Base-by-base conservation (phyloP, 2,888 invertebrate genomes). In the Caenorhabditis japonica region DNA sequence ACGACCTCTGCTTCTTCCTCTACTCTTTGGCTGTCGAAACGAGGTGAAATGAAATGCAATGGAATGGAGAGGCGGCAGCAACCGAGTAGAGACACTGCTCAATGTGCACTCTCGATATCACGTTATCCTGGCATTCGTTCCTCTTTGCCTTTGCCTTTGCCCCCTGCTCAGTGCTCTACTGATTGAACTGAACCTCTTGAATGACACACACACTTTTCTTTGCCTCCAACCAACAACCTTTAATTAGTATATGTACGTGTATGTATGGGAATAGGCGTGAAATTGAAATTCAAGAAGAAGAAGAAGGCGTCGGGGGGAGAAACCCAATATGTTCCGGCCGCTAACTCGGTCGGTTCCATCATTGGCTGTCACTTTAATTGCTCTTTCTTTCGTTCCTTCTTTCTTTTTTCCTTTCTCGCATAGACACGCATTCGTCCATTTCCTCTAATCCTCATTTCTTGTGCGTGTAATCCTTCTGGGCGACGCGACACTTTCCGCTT, bases 341-440 rank as follows among this genome's bases (percentile, higher is more conserved):
- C 64, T 56, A 55, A 55, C 53, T 55, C 53, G 34, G 23, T 17
- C 19, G 3, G 36, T 36, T 19, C 51, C 41, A 51, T 41, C 19
- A 44, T 59, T 56, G 56, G 66, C 56, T 66, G 66, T 66, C 66
- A 66, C 56, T 66, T 68, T 68, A 68, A 59, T 68, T 59, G 68
- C 68, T 58, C 59, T 27, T 51, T 53, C 59, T 41, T 44, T 51
- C 4, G 53, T 58, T 58, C 68, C 59, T 59, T 52, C 68, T 59
- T 68, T 59, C 68, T 38, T 53, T 52, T 46, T 38, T 46, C 41
- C 34, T 46, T 47, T 60, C 38, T 23, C 19, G 27, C 51, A 58
- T 47, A 53, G 39, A 41, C 53, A 49, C 56, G 49, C 49, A 56
- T 64, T 56, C 64, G 62, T 27, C 30, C 30, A 10, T 30, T 30